These are phyloP conservation scores for Actinia tenebrosa DNA, from an alignment of 64 coral and sea anemone genomes.

Conservation along the genomic window DNA sequence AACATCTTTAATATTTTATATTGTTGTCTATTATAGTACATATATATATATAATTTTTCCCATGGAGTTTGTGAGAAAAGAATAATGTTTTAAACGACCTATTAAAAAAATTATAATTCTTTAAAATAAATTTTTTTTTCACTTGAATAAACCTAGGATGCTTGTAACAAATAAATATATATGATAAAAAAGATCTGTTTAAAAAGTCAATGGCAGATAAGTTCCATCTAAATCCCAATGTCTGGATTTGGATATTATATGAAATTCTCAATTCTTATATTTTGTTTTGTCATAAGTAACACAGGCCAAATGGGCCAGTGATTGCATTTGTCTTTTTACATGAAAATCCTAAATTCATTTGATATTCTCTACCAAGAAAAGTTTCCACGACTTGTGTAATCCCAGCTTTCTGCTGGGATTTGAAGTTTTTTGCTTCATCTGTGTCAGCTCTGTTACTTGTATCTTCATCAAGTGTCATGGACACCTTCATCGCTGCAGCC, in stretches of 20 bases:
- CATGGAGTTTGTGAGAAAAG: background rate
- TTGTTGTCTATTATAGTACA: background rate
- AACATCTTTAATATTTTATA: too few species aligned
- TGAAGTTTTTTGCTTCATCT: constrained; percentile 19
- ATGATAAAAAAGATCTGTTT: background rate
- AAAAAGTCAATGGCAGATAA: background rate
- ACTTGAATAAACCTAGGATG: constrained; percentile 3
- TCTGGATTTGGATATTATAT: background rate
- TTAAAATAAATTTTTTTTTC: background rate
- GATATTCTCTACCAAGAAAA: constrained; percentile 40
- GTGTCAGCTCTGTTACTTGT: background rate
- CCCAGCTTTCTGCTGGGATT: constrained; percentile 20
- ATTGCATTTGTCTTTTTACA: constrained; percentile 52
- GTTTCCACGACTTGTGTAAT: constrained; percentile 35
- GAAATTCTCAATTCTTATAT: background rate
- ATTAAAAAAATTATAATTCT: background rate
- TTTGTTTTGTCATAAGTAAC: constrained; percentile 37
- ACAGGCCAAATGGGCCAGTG: constrained; percentile 51
- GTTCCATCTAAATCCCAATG: background rate
- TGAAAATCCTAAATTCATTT: constrained; percentile 41
- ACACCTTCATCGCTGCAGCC: constrained; percentile 67
- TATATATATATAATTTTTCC: background rate
- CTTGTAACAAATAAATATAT: background rate
- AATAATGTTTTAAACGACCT: background rate
- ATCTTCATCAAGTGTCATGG: constrained; percentile 38